phyloP scores from a whole-genome alignment of 2,113 vertebrate genomes.

The Forbesichthys papilliferus region DNA sequence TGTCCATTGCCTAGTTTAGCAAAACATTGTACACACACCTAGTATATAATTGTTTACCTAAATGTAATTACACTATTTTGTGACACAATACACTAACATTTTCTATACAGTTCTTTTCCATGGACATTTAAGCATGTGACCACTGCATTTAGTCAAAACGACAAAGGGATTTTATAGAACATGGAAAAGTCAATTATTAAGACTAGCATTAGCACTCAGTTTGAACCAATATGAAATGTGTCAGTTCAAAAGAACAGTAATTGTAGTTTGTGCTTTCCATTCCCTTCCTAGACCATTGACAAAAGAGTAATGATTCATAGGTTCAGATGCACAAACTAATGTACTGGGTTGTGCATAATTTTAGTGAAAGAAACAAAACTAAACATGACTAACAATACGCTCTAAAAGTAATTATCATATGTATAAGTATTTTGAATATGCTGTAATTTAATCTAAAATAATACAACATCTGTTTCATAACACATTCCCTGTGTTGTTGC shows the following conservation, averaged over 20 bases:
- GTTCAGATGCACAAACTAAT: neutral
- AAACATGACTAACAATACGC: too few species aligned
- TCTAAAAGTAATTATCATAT: too few species aligned
- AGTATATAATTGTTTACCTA: too few species aligned
- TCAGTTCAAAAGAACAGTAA: slow-evolving; percentile 39
- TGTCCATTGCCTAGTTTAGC: too few species aligned
- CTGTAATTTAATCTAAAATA: too few species aligned
- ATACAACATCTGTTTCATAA: too few species aligned
- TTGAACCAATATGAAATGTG: slow-evolving; percentile 42
- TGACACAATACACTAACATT: too few species aligned
- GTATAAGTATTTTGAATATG: too few species aligned
- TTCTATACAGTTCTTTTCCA: neutral
- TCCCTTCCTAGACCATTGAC: slow-evolving; percentile 38
- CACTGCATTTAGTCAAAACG: slow-evolving; percentile 10
- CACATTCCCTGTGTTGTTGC: too few species aligned
- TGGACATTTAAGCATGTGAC: neutral
- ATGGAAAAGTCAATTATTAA: slow-evolving; percentile 21
- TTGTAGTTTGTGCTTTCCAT: slow-evolving; percentile 46
- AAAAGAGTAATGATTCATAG: slow-evolving; percentile 60
- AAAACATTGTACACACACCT: too few species aligned
- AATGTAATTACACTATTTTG: too few species aligned
- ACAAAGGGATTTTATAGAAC: slow-evolving; percentile 18
- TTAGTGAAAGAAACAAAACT: slow-evolving; percentile 14
- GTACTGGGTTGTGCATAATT: slow-evolving; percentile 36
- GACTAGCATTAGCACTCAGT: slow-evolving; percentile 25